Evolutionary conservation across 1,140 invertebrate genomes (phyloP), one percentile per base, ranked within the genome.

Genomic region (Sipha flava): DNA sequence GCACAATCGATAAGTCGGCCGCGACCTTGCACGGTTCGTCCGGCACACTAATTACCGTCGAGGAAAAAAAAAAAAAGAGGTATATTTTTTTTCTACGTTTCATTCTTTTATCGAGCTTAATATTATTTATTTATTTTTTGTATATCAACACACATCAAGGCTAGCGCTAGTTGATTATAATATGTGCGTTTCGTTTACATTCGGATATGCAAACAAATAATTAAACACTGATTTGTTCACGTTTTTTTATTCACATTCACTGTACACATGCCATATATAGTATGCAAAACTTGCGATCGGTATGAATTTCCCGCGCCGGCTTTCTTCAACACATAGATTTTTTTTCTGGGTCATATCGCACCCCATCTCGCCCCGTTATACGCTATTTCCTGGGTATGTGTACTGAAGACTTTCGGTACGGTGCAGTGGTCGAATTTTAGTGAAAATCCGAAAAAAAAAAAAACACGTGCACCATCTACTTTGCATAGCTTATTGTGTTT

Each of bases 1-100:
- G 3, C 43, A 57, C 52, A 77, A 77, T 77, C 73, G 73, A 77
- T 77, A 77, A 77, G 73, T 77, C 34, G 21, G 16, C 7, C 34
- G 34, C n/a, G 52, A 18, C 73, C 31, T 75, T 75, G 21, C 21
- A 75, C 21, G 52, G 72, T 75, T 75, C 72, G 72, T 57, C 52
- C 72, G 52, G 34, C 31, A 75, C 29, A 26, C 18, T 57, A 75
- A 75, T 75, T 57, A 54, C n/a, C 34, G 49, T 16, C 21, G 12
- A 40, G 1, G 14, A 12, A 14, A 10, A 1, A 49, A 68, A 68
- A 45, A 45, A 10, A 68, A 10, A 10, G 37, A 40, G 10, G 10
- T 40, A 10, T 40, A 40, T 4, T 26, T 3, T 14, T 14, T 64
- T 34, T 64, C 26, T 37, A 31, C 59, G 3, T 52, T 73, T 52